These are phyloP conservation scores for Megaleporinus macrocephalus DNA, from an alignment of 2,113 vertebrate species.

Conservation along the genomic window DNA sequence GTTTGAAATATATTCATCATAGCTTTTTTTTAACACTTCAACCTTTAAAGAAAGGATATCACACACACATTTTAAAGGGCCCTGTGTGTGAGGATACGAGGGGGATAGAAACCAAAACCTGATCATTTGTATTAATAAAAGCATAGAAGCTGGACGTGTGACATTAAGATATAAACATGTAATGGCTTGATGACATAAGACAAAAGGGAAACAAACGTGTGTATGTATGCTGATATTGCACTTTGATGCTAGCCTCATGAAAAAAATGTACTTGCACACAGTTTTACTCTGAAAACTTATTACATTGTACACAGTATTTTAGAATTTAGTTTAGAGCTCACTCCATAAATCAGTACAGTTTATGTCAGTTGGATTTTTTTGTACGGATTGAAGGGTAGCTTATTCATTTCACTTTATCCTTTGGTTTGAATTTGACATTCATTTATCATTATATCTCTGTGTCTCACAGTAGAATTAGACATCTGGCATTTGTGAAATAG, in stretches of 20 bases:
- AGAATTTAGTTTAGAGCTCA: conserved; percentile 12
- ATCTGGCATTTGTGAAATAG: conserved; percentile 36
- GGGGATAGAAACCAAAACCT: conserved; percentile 11
- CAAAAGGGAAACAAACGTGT: conserved; percentile 8
- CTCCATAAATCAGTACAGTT: neutral
- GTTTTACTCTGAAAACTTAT: conserved; percentile 12
- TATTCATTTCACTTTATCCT: neutral
- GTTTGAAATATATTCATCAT: conserved; percentile 14
- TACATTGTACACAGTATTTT: conserved; percentile 24
- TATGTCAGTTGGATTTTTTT: conserved; percentile 1
- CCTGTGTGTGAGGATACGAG: neutral
- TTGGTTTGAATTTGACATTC: conserved; percentile 4
- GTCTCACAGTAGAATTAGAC: conserved; percentile 29
- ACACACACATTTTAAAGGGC: neutral
- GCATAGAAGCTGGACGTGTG: neutral
- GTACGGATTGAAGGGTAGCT: conserved; percentile 12
- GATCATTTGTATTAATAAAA: conserved; percentile 4
- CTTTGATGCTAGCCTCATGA: conserved; percentile 47
- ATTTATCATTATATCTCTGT: conserved; percentile 7
- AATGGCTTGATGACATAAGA: conserved; percentile 19
- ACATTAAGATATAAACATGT: conserved; percentile 1
- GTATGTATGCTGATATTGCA: conserved; percentile 46
- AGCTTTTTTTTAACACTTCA: neutral
- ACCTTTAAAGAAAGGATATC: conserved; percentile 5
- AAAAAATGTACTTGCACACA: conserved; percentile 42